These are phyloP conservation scores for Pheosia tremula DNA, from an alignment of 2,888 invertebrate genomes.

Conservation along the genomic window DNA sequence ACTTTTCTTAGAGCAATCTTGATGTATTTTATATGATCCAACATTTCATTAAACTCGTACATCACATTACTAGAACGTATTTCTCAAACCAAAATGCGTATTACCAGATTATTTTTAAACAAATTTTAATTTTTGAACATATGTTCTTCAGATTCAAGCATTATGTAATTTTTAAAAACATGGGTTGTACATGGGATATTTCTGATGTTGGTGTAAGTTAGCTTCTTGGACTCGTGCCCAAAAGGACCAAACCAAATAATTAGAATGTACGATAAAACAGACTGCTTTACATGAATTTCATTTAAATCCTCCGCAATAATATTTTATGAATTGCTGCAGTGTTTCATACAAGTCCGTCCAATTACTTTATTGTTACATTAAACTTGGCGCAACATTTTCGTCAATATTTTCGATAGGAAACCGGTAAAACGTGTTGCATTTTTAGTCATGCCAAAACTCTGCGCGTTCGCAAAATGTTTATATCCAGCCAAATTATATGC, in stretches of 20 bases:
- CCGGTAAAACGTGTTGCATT: neutral
- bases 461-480: neutral
- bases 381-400: neutral
- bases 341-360: conserved; percentile 12
- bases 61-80: neutral
- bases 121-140: neutral
- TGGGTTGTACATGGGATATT: neutral
- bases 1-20: no score
- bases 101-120: neutral
- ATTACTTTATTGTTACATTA: neutral
- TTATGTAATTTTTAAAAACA: neutral
- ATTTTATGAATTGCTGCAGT: conserved; percentile 32
- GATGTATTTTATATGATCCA: no score
- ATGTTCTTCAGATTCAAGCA: neutral
- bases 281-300: conserved; percentile 10
- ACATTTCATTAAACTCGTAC: neutral
- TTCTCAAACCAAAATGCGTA: no score
- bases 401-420: neutral
- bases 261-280: neutral
- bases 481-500: neutral
- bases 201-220: neutral
- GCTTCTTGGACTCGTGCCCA: neutral
- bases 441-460: neutral
- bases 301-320: conserved; percentile 21
- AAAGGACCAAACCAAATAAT: neutral